phyloP scores from a whole-genome alignment of 1,140 invertebrate genomes.

The Nixonia krombeini region DNA sequence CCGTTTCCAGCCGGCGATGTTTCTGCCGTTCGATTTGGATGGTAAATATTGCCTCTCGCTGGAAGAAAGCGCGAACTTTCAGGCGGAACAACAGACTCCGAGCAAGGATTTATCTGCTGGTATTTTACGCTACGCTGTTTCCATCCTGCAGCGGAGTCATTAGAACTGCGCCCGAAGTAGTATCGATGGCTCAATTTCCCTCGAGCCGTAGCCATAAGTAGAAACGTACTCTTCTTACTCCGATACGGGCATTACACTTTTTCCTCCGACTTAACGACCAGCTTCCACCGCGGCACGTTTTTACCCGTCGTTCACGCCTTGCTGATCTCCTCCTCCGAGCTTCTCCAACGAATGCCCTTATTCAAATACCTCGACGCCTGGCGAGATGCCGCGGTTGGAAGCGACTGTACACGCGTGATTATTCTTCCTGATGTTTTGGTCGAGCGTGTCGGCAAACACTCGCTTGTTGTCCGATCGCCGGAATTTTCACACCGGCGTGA shows the following conservation, averaged over 20 bases:
- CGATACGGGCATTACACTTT: conserved; percentile 50
- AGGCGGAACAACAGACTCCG: conserved; percentile 29
- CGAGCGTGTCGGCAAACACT: too few relatives aligned
- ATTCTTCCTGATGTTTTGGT: too few relatives aligned
- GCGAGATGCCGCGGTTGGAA: conserved; percentile 1
- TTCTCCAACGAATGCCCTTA: conserved; percentile 49
- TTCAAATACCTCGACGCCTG: conserved; percentile 43
- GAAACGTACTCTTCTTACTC: conserved; percentile 42
- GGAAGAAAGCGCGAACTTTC: conserved; percentile 26
- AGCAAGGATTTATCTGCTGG: conserved; percentile 29
- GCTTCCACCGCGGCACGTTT: conserved; percentile 38
- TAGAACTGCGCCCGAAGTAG: conserved; percentile 36
- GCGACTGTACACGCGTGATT: too few relatives aligned
- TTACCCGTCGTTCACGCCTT: conserved; percentile 45
- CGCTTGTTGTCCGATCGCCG: too few relatives aligned
- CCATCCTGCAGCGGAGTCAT: conserved; percentile 30
- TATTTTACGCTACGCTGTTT: conserved; percentile 29
- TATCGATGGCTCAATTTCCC: conserved; percentile 50
- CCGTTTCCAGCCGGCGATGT: conserved; percentile 17
- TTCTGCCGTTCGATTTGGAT: conserved; percentile 9
- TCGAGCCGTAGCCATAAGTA: conserved; percentile 41
- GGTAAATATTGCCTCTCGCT: conserved; percentile 38
- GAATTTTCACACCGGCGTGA: too few relatives aligned
- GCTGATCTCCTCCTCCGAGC: conserved; percentile 40
- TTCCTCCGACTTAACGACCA: conserved; percentile 35